Percentiles rank a stretch among this genome's conserved stretches.
phyloP scores from a whole-genome alignment of 1,140 invertebrate genomes.

The Psilanteris sp. region DNA sequence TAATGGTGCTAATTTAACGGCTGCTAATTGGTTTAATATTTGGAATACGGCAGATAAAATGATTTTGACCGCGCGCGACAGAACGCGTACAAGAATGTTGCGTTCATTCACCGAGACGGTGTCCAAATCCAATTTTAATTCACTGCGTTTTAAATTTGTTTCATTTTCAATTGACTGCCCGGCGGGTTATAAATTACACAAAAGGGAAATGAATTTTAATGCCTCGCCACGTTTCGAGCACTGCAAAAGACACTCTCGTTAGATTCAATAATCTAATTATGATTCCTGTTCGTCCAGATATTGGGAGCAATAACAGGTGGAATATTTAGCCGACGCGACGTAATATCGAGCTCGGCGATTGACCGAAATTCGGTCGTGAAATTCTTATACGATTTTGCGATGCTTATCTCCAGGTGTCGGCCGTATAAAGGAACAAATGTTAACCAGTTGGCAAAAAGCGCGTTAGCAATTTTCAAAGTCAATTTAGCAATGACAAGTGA shows the following conservation, averaged over 20 bases:
- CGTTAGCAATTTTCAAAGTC: slow-evolving; percentile 34
- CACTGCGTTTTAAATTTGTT: too few relatives aligned
- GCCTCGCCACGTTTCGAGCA: slow-evolving; percentile 14
- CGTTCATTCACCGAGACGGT: too few relatives aligned
- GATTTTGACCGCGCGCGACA: too few relatives aligned
- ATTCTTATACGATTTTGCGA: slow-evolving; percentile 2
- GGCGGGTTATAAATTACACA: too few relatives aligned
- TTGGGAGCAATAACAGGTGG: slow-evolving; percentile 43
- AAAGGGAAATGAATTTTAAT: slow-evolving; percentile 16
- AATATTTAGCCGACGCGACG: slow-evolving; percentile 4
- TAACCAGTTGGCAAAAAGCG: neutral
- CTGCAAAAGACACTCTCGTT: slow-evolving; percentile 16
- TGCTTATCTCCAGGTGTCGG: slow-evolving; percentile 27
- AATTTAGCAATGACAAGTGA: slow-evolving; percentile 51
- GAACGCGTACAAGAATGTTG: too few relatives aligned
- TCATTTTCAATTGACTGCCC: too few relatives aligned
- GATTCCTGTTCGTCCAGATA: slow-evolving; percentile 14
- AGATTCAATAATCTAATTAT: slow-evolving; percentile 32
- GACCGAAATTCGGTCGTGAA: slow-evolving; percentile 11
- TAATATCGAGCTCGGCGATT: neutral
- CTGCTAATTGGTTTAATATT: too few relatives aligned
- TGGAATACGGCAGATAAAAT: too few relatives aligned
- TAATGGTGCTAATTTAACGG: too few relatives aligned
- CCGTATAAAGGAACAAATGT: neutral
- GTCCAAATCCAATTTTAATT: too few relatives aligned